Evolutionary conservation across 1,140 invertebrate genomes (phyloP).

Genomic region (Myzus persicae): DNA sequence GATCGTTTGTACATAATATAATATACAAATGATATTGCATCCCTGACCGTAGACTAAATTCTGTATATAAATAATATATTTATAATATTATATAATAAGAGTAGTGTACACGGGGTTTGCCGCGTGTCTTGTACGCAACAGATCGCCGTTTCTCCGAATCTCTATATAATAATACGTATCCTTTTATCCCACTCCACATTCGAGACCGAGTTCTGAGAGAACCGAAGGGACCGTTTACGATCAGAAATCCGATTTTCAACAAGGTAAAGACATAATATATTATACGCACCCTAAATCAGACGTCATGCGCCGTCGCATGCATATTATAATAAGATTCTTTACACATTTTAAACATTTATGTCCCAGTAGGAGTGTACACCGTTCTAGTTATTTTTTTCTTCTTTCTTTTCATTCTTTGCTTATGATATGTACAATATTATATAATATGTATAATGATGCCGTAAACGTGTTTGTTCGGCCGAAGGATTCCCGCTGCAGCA

Average conservation of each 20-base stretch:
- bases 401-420: neutral
- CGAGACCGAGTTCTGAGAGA: neutral
- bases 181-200: neutral
- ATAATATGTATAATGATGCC: neutral
- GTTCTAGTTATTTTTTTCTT: neutral
- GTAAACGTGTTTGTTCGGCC: neutral
- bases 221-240: neutral
- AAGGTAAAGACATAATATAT: neutral
- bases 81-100: too few species aligned
- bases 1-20: neutral
- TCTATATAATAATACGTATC: neutral
- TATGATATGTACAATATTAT: neutral
- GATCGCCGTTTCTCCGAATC: neutral
- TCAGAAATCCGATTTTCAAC: constrained; percentile 27
- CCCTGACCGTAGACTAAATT: neutral
- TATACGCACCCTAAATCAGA: neutral
- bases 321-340: neutral
- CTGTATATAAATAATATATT: too few species aligned
- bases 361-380: neutral
- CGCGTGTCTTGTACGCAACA: neutral
- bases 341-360: neutral
- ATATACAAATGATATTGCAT: neutral
- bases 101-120: neutral
- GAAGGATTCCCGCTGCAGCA: neutral
- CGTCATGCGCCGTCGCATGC: neutral